phyloP scores from a whole-genome alignment of 2,797 vertebrate species.

The Cuculus canorus region DNA sequence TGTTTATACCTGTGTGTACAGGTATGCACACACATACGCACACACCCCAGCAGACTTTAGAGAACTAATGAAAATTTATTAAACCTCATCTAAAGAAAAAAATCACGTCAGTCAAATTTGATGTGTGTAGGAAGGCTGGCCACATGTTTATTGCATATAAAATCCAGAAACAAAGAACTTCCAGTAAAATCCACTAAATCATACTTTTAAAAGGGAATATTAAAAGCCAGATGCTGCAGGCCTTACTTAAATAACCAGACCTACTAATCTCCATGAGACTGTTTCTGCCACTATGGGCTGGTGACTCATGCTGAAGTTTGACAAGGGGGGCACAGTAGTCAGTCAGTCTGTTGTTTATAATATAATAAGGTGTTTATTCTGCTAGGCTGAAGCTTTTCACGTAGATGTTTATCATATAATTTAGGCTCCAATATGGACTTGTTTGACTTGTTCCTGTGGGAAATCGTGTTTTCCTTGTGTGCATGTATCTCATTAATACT shows the following conservation, averaged over 20 bases:
- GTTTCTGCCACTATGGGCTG: not conserved
- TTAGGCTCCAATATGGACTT: not conserved
- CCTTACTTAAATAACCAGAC: not conserved
- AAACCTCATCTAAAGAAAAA: not conserved
- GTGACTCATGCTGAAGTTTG: not conserved
- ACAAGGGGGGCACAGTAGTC: not conserved
- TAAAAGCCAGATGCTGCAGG: not conserved
- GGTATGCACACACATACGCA: not conserved
- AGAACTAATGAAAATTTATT: conserved; percentile 46
- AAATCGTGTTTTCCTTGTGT: not conserved
- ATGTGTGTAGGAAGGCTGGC: conserved; percentile 6
- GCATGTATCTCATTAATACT: conserved; percentile 17
- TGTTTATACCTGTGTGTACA: not conserved
- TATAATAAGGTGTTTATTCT: conserved; percentile 7
- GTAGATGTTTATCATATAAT: conserved; percentile 25
- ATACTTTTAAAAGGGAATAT: not conserved
- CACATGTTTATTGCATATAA: conserved; percentile 34
- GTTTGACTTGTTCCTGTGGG: conserved; percentile 35
- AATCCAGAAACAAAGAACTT: conserved; percentile 19
- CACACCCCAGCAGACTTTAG: not conserved
- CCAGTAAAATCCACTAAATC: conserved; percentile 21
- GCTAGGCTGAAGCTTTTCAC: conserved; percentile 12
- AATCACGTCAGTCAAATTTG: not conserved
- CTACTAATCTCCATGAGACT: not conserved
- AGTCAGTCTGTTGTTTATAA: not conserved